Conservation (phyloP, 2,797 vertebrate genomes). For the Oreochromis grahami region DNA sequence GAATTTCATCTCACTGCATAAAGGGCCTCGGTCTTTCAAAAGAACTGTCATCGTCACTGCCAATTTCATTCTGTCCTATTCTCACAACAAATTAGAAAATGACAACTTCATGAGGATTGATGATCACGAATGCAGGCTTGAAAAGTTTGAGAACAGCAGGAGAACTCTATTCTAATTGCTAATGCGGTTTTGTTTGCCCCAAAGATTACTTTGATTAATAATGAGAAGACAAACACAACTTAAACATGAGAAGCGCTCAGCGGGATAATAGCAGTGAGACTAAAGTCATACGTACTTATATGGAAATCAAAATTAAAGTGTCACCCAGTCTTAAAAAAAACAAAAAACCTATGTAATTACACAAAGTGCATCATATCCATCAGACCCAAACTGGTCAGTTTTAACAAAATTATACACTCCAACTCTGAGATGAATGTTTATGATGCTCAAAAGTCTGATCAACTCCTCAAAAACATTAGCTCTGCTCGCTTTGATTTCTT, state of each 20-base stretch:
- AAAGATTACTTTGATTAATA: background rate
- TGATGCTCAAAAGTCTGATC: background rate
- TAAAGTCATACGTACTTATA: background rate
- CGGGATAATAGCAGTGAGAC: background rate
- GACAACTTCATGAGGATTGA: background rate
- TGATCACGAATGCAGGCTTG: background rate
- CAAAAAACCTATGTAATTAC: background rate
- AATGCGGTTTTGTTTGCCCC: background rate
- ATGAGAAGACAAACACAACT: background rate
- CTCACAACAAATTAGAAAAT: background rate
- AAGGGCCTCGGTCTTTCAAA: background rate
- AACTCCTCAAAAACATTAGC: conserved; percentile 19
- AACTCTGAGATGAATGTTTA: background rate
- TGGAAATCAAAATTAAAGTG: background rate
- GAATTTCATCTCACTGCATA: background rate
- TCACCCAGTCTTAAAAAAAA: background rate
- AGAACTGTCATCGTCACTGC: background rate
- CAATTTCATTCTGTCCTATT: background rate
- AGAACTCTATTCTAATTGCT: background rate
- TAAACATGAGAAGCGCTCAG: background rate
- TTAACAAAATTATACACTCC: background rate
- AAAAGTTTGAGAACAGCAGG: background rate
- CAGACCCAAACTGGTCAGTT: background rate
- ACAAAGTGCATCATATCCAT: background rate
- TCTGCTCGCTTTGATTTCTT: background rate